Evolutionary conservation across 2,888 invertebrate genomes (phyloP).

Genomic region (Synanthedon formicaeformis): DNA sequence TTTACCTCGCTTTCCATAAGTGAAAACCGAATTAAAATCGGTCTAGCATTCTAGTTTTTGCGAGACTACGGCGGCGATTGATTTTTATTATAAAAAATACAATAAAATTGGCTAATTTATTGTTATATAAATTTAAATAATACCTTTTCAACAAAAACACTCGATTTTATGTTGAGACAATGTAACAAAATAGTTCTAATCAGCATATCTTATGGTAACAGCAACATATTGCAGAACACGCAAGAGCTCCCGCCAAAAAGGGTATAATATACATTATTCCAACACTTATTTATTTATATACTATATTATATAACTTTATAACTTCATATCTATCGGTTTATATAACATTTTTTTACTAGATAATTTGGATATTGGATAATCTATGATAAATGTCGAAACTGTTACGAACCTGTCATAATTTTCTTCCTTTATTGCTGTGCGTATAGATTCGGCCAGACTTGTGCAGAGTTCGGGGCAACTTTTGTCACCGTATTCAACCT

Average conservation of each 20-base stretch:
- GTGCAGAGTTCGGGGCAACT: constrained; percentile 68
- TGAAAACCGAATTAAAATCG: too few species aligned
- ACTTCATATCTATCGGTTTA: background rate
- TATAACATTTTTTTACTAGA: background rate
- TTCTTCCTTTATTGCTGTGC: constrained; percentile 72
- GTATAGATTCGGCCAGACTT: constrained; percentile 71
- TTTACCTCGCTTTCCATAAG: too few species aligned
- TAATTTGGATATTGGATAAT: background rate
- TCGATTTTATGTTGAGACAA: too few species aligned
- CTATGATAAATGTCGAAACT: background rate
- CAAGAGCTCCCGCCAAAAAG: constrained; percentile 25
- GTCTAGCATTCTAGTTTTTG: too few species aligned
- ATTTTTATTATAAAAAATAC: background rate
- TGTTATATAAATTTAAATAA: too few species aligned
- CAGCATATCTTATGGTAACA: too few species aligned
- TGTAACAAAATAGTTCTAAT: too few species aligned
- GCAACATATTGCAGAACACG: constrained; percentile 1
- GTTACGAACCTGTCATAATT: constrained; percentile 73
- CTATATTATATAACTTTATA: background rate
- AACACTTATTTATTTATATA: background rate
- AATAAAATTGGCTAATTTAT: background rate
- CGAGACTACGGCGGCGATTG: too few species aligned
- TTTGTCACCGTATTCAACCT: constrained; percentile 73
- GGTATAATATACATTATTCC: constrained; percentile 34
- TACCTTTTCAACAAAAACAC: too few species aligned